Evolutionary conservation across 2,888 invertebrate genomes (phyloP), one percentile per base, ranked within the genome.

Genomic region (Trachelus stipa): DNA sequence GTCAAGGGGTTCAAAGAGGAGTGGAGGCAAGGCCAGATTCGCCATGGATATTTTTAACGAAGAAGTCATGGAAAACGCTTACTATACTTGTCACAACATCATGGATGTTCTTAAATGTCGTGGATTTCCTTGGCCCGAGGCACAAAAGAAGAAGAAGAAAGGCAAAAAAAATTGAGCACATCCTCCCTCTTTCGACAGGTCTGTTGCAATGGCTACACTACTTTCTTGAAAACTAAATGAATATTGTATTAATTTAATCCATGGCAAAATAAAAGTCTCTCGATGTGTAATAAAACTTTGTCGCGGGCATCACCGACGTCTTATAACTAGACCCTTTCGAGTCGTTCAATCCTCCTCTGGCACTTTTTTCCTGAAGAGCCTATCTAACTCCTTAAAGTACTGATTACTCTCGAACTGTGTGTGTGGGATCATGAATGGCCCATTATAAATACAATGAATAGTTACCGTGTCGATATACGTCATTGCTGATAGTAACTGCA

Each of bases 1-100:
- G 91, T 77, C 92, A 91, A 77, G 92, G 91, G 23, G 93, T 3
- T 81, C 86, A 9, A 87, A 93, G 84, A 93, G 93, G 83, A 93
- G 93, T 80, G 94, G 93, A 75, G 93, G 94, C 76, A 92, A 92
- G 81, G 94, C 95, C 4, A 94, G 95, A 85, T 95, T 95, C 86
- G 95, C 95, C 68, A 95, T 96, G 77, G 97, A 98, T 87, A 96
- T 98, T 87, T 95, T 98, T 87, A 97, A 96, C 82, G 97, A 97
- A 85, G 95, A 96, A 3, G 98, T 97, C 0, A 98, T 98, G 97
- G 96, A 97, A 83, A 98, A 98, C 88, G 97, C 98, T 0, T 98
- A 98, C 90, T 97, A 97, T 88, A 97, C 96, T 1, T 98, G 98
- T 85, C 98, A 98, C 89, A 98, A 97, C 89, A 96, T 98, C 1